Conservation (phyloP, 92 coral and sea anemone species). For the Paragorgia papillata region DNA sequence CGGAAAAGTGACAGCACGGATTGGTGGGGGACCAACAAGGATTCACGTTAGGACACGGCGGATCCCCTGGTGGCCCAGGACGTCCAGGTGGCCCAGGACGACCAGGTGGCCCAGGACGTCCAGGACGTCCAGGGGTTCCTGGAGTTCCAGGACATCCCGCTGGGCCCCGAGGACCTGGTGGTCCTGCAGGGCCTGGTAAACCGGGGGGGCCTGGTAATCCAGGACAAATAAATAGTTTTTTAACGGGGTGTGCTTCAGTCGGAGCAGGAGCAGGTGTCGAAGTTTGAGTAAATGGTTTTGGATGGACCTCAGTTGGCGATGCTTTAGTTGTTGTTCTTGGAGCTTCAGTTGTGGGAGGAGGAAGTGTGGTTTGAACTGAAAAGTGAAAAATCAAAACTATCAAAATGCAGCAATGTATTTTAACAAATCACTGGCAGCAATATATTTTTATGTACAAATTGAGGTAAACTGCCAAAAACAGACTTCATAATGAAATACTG, state of each 20-base stretch:
- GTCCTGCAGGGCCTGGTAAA: background rate
- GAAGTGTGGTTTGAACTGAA: background rate
- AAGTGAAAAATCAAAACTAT: too few species aligned
- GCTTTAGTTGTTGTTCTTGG: constrained; percentile 9
- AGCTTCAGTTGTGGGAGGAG: constrained; percentile 7
- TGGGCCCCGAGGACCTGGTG: constrained; percentile 33
- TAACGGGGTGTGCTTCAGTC: constrained; percentile 12
- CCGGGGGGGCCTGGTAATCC: constrained; percentile 16
- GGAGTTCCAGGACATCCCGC: constrained; percentile 34
- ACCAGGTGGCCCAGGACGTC: background rate
- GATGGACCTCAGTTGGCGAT: constrained; percentile 12
- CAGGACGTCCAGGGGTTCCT: constrained; percentile 21
- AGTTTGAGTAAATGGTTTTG: background rate
- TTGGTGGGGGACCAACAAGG: too few species aligned
- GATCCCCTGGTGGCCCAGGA: background rate
- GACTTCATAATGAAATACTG: too few species aligned
- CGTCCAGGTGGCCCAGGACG: background rate
- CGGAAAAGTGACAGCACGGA: too few species aligned
- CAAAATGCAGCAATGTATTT: too few species aligned
- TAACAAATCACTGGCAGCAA: too few species aligned
- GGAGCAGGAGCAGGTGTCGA: constrained; percentile 3
- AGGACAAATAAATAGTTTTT: constrained; percentile 17
- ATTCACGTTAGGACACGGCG: too few species aligned
- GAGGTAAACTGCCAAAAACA: too few species aligned
- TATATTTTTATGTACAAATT: too few species aligned